Conservation (phyloP, 2,888 invertebrate species). For the Lydus trimaculatus region DNA sequence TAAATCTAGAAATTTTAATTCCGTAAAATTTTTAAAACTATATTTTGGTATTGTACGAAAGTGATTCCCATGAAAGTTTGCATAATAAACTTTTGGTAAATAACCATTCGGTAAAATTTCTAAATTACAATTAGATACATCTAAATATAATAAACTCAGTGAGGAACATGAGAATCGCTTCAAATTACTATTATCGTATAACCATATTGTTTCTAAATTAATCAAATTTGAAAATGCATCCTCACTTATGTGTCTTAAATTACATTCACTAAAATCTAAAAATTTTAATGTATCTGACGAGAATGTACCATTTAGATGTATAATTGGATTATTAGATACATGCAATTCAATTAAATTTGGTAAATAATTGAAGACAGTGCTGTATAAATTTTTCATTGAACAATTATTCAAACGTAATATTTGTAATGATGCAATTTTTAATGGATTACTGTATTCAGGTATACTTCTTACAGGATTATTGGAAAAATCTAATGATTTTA, state of each 20-base stretch:
- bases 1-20: conserved; percentile 69
- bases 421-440: conserved; percentile 67
- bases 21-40: conserved; percentile 69
- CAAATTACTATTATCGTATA: conserved; percentile 69
- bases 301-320: conserved; percentile 38
- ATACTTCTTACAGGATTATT: conserved; percentile 65
- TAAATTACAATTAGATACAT: conserved; percentile 70
- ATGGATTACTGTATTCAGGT: conserved; percentile 51
- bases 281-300: conserved; percentile 50
- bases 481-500: conserved; percentile 70
- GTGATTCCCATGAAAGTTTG: conserved; percentile 70
- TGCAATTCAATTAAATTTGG: conserved; percentile 64
- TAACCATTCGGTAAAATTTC: conserved; percentile 68
- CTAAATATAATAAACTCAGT: conserved; percentile 64
- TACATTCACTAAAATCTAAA: conserved; percentile 68
- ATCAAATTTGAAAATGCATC: conserved; percentile 67
- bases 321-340: conserved; percentile 59
- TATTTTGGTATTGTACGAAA: conserved; percentile 66
- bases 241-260: conserved; percentile 62
- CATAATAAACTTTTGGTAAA: conserved; percentile 67
- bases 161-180: conserved; percentile 61
- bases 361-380: conserved; percentile 63
- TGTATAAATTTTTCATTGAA: conserved; percentile 65
- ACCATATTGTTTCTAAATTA: conserved; percentile 66
- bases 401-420: conserved; percentile 70